These are phyloP conservation scores for Sminthopsis crassicaudata DNA, from an alignment of 2,113 vertebrate genomes.

Conservation along the genomic window DNA sequence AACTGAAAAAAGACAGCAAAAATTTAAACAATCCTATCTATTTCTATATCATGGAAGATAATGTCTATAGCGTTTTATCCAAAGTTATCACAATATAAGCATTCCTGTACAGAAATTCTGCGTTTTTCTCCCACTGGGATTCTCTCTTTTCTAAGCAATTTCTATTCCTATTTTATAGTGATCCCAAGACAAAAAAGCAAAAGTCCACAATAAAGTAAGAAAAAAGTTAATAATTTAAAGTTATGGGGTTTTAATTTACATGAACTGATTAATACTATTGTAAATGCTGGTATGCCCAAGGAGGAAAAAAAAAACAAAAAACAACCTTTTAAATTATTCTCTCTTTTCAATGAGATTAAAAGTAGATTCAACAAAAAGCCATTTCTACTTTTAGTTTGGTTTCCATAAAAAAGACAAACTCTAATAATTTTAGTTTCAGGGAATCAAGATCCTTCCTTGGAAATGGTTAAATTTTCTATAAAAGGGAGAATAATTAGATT, in stretches of 20 bases:
- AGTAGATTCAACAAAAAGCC: not conserved
- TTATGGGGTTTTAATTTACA: not conserved
- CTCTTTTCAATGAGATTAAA: not conserved
- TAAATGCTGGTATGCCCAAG: not conserved
- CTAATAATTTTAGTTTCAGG: not conserved
- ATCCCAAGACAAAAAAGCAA: not conserved
- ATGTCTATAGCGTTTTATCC: not conserved
- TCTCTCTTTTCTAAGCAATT: not conserved
- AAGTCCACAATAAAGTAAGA: not conserved
- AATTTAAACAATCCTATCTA: not conserved
- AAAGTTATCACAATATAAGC: not conserved
- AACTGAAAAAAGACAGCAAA: not conserved
- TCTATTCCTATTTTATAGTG: not conserved
- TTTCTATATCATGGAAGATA: not conserved
- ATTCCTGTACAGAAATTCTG: not conserved
- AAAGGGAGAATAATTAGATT: not conserved
- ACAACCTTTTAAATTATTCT: not conserved
- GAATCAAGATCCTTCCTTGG: not conserved
- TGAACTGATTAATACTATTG: not conserved
- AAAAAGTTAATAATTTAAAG: not conserved
- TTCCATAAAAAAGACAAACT: not conserved
- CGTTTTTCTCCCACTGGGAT: not conserved
- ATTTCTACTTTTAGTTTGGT: not conserved
- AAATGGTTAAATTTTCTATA: not conserved
- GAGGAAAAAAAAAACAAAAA: not conserved